Base-by-base conservation (phyloP, 2,113 vertebrate species). In the Martes martes region DNA sequence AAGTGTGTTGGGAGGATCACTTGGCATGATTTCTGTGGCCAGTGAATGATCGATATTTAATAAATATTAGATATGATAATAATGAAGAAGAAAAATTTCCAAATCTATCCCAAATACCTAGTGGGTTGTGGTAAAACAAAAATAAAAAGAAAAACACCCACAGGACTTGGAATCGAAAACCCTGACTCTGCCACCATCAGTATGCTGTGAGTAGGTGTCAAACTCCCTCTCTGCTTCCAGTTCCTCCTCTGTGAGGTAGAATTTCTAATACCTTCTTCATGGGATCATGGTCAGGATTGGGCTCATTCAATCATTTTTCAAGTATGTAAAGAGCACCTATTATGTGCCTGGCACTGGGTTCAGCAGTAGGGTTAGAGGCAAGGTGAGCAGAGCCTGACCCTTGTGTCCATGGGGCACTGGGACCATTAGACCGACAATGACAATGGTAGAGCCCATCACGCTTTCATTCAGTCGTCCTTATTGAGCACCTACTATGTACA, bases 51-150 rank as follows among this genome's bases (percentile, higher is more conserved):
- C 15, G 33, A 61, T 80, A 39, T 84, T 90, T 74, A 79, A 91
- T 83, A 91, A 94, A 91, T 79, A 89, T 57, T 76, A 95, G 15
- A 63, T 59, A 59, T 21, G 23, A 36, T 79, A 82, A 76, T 39
- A n/a, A 87, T 39, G 11, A 98, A 91, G 45, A 90, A 89, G 26
- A 87, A 84, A 95, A 47, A 11, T 36, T 69, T 84, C 83, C 74
- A 23, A 91, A 74, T 74, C 81, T 88, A 80, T 61, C 28, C 63
- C 76, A 97, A 90, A 73, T 45, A 36, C 45, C 73, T 84, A 73
- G 73, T 57, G 87, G 45, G 91, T 92, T 65, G 63, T 59, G 31
- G 47, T 36, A 50, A 61, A 13, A 59, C 3, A 85, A 78, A 71
- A 24, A 52, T 7, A 26, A 69, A 80, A 86, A 2, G 16, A 76